These are phyloP conservation scores for Proisotoma minuta DNA, from an alignment of 2,888 invertebrate genomes.

Conservation along the genomic window DNA sequence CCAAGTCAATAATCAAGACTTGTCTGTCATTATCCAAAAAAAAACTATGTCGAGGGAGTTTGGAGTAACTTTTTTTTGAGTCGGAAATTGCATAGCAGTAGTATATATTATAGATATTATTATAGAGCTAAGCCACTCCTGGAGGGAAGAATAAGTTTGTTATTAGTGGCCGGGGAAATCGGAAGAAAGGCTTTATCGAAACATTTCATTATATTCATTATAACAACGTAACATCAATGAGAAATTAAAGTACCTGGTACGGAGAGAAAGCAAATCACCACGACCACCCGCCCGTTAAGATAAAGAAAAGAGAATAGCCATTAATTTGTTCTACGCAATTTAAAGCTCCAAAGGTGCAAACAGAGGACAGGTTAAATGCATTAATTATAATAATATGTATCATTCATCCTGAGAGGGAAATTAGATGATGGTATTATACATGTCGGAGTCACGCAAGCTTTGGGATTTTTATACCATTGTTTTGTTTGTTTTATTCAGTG, in stretches of 20 bases:
- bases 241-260: slow-evolving; percentile 8
- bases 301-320: slow-evolving; percentile 12
- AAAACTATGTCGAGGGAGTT: too few relatives aligned
- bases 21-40: slow-evolving; percentile 35
- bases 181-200: too few relatives aligned
- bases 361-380: slow-evolving; percentile 16
- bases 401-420: slow-evolving; percentile 1
- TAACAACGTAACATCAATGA: too few relatives aligned
- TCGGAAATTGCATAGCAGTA: too few relatives aligned
- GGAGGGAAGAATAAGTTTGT: too few relatives aligned
- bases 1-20: slow-evolving; percentile 21
- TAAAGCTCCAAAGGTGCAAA: slow-evolving; percentile 6
- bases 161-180: too few relatives aligned
- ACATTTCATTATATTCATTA: too few relatives aligned
- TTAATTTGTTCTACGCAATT: slow-evolving; percentile 13
- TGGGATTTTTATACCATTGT: too few relatives aligned
- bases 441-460: neutral
- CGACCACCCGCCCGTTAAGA: slow-evolving; percentile 6
- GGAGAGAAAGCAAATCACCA: neutral
- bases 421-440: neutral
- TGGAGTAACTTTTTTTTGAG: too few relatives aligned
- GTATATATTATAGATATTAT: too few relatives aligned
- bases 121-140: too few relatives aligned
- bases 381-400: slow-evolving; percentile 17
- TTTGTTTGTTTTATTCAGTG: too few relatives aligned